Evolutionary conservation across 2,888 invertebrate genomes (phyloP).

Genomic region (Branchipolynoe longqiensis): DNA sequence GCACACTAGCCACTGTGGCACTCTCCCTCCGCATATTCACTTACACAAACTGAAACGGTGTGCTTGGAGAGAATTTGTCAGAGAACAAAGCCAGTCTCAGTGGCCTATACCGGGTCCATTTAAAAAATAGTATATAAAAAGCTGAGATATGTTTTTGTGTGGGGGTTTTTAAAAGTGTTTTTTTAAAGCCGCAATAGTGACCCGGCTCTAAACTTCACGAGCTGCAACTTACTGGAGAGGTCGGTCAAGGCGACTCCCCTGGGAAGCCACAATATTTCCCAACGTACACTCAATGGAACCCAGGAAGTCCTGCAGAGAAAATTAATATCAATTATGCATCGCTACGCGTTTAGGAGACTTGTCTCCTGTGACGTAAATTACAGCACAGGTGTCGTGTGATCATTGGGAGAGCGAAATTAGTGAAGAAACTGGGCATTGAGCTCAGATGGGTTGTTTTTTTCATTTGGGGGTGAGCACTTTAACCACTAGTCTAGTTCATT

Average conservation of each 20-base stretch:
- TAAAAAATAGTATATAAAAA: not conserved
- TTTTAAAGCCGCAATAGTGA: not conserved
- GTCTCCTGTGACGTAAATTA: not conserved
- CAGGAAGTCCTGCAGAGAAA: conserved; percentile 79
- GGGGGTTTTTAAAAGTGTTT: not conserved
- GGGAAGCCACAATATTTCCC: conserved; percentile 83
- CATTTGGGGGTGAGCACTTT: no score
- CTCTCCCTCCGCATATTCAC: no score
- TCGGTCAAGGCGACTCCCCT: conserved; percentile 62
- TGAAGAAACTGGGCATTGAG: no score
- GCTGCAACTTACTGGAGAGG: conserved; percentile 64
- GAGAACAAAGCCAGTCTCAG: not conserved
- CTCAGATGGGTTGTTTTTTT: no score
- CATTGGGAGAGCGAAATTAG: no score
- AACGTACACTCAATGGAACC: conserved; percentile 84
- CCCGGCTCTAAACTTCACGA: not conserved
- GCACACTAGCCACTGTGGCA: no score
- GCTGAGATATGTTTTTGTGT: not conserved
- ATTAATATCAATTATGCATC: not conserved
- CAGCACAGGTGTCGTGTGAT: no score
- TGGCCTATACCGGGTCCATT: not conserved
- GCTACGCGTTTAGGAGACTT: not conserved
- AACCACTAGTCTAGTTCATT: no score
- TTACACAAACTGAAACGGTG: no score
- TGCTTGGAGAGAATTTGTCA: no score